Evolutionary conservation across 2,797 vertebrate genomes (phyloP), one percentile per base, ranked within the genome.

Genomic region (Acanthis flammea): DNA sequence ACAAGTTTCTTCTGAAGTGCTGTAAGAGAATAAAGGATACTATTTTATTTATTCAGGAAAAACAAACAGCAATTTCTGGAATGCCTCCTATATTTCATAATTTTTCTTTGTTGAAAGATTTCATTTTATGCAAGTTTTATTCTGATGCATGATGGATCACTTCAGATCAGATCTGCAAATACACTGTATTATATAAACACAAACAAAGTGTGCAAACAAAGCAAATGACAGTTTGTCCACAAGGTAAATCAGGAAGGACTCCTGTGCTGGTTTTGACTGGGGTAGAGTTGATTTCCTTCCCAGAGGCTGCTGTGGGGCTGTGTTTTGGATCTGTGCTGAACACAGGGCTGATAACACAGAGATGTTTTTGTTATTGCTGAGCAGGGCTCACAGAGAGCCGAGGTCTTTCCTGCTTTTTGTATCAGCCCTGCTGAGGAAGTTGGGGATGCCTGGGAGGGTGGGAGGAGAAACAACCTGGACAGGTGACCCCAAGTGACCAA

Each of bases 401-500:
- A 15, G 24, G 6, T 9, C 4, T 39, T 18, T 7, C 6, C 37
- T 58, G 67, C 13, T 50, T n/a, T 19, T 7, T 0, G 0, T 13
- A 3, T 3, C 2, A 7, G 19, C 6, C 28, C 2, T 0, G 0
- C n/a, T 41, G 12, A 47, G 24, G 41, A 45, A 8, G 3, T 0
- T 19, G 21, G 2, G 19, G 5, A 4, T 22, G 9, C 28, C 37
- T n/a, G 27, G 42, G 19, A 47, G 25, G 7, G 2, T 39, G 63
- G 54, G 22, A 63, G 18, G 28, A 4, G 44, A 18, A 45, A 33
- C 28, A 72, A 11, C 28, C 6, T 0, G 16, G 19, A 51, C 51
- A 73, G 45, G 51, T 66, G 67, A 66, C 19, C 24, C n/a, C 44
- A 25, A 4, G 6, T 45, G 51, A 50, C 11, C 67, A 51, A 15